Evolutionary conservation across 2,888 invertebrate genomes (phyloP).

Genomic region (Zele albiditarsus): DNA sequence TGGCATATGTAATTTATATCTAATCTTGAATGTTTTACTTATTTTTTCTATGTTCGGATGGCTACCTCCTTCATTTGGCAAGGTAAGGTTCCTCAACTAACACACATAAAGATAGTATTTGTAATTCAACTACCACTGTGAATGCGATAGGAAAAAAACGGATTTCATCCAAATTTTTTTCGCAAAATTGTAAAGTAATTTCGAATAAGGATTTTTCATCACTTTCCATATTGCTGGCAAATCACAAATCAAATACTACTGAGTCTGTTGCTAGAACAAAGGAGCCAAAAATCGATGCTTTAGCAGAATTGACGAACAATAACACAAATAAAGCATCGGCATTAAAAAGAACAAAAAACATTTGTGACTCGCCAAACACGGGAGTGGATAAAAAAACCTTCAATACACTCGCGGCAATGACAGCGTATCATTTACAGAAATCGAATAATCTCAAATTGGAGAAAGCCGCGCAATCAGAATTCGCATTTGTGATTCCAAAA

Average conservation of each 20-base stretch:
- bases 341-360: conserved; percentile 11
- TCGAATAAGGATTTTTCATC: conserved; percentile 36
- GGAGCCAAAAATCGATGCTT: conserved; percentile 30
- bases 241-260: conserved; percentile 25
- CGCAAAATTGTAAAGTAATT: conserved; percentile 3
- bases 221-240: conserved; percentile 27
- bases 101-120: conserved; percentile 28
- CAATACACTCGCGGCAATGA: conserved; percentile 62
- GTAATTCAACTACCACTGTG: conserved; percentile 38
- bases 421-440: conserved; percentile 64
- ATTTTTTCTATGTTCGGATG: conserved; percentile 61
- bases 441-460: conserved; percentile 47
- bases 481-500: conserved; percentile 59
- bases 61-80: conserved; percentile 60
- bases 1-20: background rate
- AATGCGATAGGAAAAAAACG: conserved; percentile 34
- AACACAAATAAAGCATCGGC: background rate
- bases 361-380: background rate
- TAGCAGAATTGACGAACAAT: conserved; percentile 19
- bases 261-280: conserved; percentile 21
- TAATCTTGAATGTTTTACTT: conserved; percentile 53
- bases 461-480: conserved; percentile 40
- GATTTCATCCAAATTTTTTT: background rate
- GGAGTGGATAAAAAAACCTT: conserved; percentile 51
- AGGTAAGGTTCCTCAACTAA: conserved; percentile 69